Evolutionary conservation across 2,888 invertebrate species (phyloP).

Genomic region (Subacronicta megacephala): DNA sequence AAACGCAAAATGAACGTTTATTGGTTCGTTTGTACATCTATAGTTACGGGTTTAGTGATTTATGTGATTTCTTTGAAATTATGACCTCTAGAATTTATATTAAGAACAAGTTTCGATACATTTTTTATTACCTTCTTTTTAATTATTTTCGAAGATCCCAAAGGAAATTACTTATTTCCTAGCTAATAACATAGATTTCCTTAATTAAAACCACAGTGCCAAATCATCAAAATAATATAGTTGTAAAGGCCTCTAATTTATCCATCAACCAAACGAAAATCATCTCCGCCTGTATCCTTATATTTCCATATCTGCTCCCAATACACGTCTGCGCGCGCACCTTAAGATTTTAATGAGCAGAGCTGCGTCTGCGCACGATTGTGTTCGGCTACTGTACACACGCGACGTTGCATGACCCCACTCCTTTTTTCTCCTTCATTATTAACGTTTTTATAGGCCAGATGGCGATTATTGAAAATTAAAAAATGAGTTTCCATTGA

Average conservation of each 20-base stretch:
- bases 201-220: too few species aligned
- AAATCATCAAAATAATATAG: not conserved
- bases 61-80: slow-evolving; percentile 20
- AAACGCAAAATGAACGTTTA: slow-evolving; percentile 56
- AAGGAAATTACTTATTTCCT: too few species aligned
- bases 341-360: slow-evolving; percentile 61
- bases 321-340: slow-evolving; percentile 47
- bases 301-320: slow-evolving; percentile 50
- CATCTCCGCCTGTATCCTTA: slow-evolving; percentile 20
- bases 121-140: not conserved
- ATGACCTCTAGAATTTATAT: not conserved
- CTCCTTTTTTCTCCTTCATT: slow-evolving; percentile 62
- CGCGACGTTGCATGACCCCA: slow-evolving; percentile 84
- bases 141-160: too few species aligned
- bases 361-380: slow-evolving; percentile 51
- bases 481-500: slow-evolving; percentile 46
- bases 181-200: too few species aligned
- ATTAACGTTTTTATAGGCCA: slow-evolving; percentile 57
- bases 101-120: not conserved
- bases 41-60: slow-evolving; percentile 46
- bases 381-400: slow-evolving; percentile 74
- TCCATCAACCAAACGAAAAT: slow-evolving; percentile 7
- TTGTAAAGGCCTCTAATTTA: slow-evolving; percentile 16
- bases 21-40: slow-evolving; percentile 42
- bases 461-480: slow-evolving; percentile 51